phyloP scores from a whole-genome alignment of 2,113 vertebrate genomes.

The Colossoma macropomum region DNA sequence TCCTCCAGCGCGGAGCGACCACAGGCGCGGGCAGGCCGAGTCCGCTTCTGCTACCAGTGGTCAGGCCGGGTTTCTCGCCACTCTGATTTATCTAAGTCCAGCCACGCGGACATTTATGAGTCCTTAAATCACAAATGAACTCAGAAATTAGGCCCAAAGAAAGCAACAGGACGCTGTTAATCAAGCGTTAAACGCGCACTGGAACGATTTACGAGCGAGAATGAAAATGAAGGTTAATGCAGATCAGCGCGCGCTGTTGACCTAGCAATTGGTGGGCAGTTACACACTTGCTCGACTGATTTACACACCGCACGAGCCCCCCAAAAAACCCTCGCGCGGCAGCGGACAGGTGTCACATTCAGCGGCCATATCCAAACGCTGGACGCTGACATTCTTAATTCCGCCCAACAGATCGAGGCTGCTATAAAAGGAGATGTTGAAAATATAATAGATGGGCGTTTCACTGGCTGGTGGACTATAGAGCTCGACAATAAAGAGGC shows the following conservation, averaged over 20 bases:
- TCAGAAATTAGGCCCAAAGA: constrained; percentile 60
- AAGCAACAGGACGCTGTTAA: constrained; percentile 76
- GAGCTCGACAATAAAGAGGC: constrained; percentile 80
- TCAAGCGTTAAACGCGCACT: constrained; percentile 56
- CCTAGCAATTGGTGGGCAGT: constrained; percentile 15
- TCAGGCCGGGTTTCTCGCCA: constrained; percentile 48
- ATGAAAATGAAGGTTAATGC: constrained; percentile 37
- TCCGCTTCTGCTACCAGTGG: constrained; percentile 58
- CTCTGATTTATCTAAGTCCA: constrained; percentile 79
- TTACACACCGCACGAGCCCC: constrained; percentile 15
- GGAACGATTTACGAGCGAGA: constrained; percentile 32
- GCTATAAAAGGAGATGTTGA: constrained; percentile 76
- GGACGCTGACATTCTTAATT: constrained; percentile 47
- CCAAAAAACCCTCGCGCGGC: background rate
- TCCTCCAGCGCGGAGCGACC: constrained; percentile 80
- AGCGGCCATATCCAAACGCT: constrained; percentile 49
- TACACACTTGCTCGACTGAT: constrained; percentile 26
- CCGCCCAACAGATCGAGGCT: constrained; percentile 58
- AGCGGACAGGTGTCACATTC: constrained; percentile 48
- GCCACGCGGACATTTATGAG: constrained; percentile 66
- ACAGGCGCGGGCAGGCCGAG: constrained; percentile 68
- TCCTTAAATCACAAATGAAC: constrained; percentile 71
- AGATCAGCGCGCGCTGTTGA: constrained; percentile 42
- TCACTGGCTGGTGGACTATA: constrained; percentile 77
- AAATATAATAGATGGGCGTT: constrained; percentile 75